Evolutionary conservation across 2,888 invertebrate genomes (phyloP).

Genomic region (Drepana falcataria): DNA sequence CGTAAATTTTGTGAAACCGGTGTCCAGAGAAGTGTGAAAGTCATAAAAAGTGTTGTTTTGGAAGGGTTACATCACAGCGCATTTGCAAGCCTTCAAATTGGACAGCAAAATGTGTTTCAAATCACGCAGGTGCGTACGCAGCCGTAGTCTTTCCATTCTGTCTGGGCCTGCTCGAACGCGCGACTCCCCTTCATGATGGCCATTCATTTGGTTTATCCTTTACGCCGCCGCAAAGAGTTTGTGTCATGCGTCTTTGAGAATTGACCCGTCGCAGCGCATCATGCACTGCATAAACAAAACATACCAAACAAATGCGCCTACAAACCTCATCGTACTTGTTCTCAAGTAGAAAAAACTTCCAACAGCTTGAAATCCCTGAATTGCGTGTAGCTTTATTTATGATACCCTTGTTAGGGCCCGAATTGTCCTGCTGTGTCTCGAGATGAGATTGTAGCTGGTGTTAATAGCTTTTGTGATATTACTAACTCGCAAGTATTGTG

Average conservation of each 20-base stretch:
- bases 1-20: constrained; percentile 60
- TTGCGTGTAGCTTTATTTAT: background rate
- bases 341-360: constrained; percentile 13
- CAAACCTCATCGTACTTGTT: constrained; percentile 16
- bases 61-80: constrained; percentile 74
- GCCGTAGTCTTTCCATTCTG: constrained; percentile 91
- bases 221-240: constrained; percentile 78
- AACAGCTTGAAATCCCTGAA: constrained; percentile 3
- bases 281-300: constrained; percentile 66
- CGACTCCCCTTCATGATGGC: constrained; percentile 76
- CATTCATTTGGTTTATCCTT: constrained; percentile 77
- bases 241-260: constrained; percentile 69
- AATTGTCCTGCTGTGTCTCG: background rate
- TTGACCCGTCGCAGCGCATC: constrained; percentile 54
- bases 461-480: constrained; percentile 13
- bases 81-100: constrained; percentile 61
- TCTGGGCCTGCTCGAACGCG: constrained; percentile 93
- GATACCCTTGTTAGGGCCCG: background rate
- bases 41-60: constrained; percentile 70
- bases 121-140: constrained; percentile 98
- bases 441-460: background rate
- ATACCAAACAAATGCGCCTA: constrained; percentile 50
- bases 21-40: constrained; percentile 62
- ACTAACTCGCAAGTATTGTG: constrained; percentile 16
- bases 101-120: constrained; percentile 73